A percentile compares a stretch with the other conserved stretches of the same genome.
Evolutionary conservation across 2,113 vertebrate genomes (phyloP).

Genomic region (Tragelaphus scriptus): DNA sequence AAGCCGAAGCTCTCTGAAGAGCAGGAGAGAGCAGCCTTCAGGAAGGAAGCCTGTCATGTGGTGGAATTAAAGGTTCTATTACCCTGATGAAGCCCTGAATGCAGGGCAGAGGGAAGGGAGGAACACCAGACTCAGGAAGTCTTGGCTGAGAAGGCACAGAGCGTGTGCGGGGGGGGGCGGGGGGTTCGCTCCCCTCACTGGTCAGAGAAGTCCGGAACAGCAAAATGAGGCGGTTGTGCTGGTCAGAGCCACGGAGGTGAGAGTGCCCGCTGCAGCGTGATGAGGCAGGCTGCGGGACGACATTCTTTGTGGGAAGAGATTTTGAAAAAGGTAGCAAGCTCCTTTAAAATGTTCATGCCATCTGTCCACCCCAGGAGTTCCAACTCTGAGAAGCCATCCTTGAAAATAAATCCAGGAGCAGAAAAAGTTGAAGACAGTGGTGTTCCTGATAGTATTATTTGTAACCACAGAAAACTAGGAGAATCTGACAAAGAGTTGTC

Average conservation of each 20-base stretch:
- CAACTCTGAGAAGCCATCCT: not conserved
- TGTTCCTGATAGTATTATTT: too few relatives aligned
- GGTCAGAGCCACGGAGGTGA: not conserved
- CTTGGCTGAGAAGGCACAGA: not conserved
- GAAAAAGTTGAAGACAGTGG: not conserved
- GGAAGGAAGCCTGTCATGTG: not conserved
- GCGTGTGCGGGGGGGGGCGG: accelerated
- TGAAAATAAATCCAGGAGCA: not conserved
- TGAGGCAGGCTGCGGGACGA: not conserved
- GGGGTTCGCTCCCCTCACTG: not conserved
- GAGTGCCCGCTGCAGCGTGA: too few relatives aligned
- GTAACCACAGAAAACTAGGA: not conserved
- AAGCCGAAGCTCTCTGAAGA: not conserved
- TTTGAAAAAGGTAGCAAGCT: not conserved
- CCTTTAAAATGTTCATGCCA: not conserved
- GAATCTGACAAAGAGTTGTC: not conserved
- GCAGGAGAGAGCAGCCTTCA: not conserved
- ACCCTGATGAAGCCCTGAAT: not conserved
- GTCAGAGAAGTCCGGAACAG: not conserved
- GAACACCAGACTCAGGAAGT: too few relatives aligned
- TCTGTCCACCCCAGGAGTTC: not conserved
- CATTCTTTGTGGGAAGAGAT: not conserved
- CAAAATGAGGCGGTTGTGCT: not conserved
- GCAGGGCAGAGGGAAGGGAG: not conserved
- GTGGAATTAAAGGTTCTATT: not conserved